These are phyloP conservation scores for Propithecus coquereli DNA, from an alignment of 2,113 vertebrate genomes.

Conservation along the genomic window DNA sequence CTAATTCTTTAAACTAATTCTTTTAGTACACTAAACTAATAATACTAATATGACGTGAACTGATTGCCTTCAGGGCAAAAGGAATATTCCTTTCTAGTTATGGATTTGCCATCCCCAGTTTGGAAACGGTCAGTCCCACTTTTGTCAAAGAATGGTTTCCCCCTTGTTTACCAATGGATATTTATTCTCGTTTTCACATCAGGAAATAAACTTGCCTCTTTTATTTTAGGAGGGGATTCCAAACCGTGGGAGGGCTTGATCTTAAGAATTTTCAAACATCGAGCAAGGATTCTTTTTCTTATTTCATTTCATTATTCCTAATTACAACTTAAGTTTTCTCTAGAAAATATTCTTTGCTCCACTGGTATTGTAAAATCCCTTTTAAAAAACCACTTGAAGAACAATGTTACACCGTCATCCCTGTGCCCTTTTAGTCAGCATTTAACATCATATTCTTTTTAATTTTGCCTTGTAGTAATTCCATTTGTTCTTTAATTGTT, in stretches of 20 bases:
- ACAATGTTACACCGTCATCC: not conserved
- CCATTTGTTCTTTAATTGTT: slow-evolving; percentile 65
- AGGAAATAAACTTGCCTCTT: slow-evolving; percentile 52
- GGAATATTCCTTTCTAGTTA: slow-evolving; percentile 5
- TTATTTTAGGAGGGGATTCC: slow-evolving; percentile 53
- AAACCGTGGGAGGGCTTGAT: slow-evolving; percentile 57
- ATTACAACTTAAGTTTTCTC: slow-evolving; percentile 62
- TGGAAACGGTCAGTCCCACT: not conserved
- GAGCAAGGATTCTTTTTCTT: slow-evolving; percentile 71
- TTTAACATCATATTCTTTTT: slow-evolving; percentile 61
- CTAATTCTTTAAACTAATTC: not conserved
- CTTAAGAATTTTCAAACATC: slow-evolving; percentile 65
- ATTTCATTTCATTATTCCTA: slow-evolving; percentile 68
- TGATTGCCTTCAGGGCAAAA: slow-evolving; percentile 54
- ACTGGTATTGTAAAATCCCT: slow-evolving; percentile 39
- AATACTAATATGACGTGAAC: not conserved
- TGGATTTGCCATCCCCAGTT: not conserved
- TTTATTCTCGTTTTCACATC: slow-evolving; percentile 62
- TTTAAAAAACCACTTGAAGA: slow-evolving; percentile 58
- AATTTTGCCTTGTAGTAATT: slow-evolving; percentile 62
- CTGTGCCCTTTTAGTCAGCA: not conserved
- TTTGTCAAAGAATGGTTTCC: slow-evolving; percentile 31
- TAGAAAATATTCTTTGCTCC: slow-evolving; percentile 52
- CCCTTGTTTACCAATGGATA: slow-evolving; percentile 23
- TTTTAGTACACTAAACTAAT: not conserved